Base-by-base conservation (phyloP, 1,140 invertebrate species). In the Hyposmocoma kahamanoa region DNA sequence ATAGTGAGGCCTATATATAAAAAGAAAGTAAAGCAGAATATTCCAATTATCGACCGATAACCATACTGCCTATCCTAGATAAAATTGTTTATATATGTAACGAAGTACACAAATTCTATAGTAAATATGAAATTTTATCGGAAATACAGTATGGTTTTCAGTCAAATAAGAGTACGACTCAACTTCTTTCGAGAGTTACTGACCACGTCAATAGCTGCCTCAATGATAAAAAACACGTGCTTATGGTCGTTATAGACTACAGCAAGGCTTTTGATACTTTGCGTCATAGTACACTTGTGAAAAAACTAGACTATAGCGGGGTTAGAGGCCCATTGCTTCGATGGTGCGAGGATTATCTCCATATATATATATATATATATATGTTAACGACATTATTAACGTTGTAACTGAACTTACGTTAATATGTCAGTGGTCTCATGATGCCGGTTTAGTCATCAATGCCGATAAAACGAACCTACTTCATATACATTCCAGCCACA, bases 21-120 rank as follows among this genome's bases (percentile, higher is more conserved):
- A 17, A 17, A 17, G 32, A 17, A 17, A 13, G 6, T 36, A 36
- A 17, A 6, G 10, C 8, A 17, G 32, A 36, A 15, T 36, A 17
- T 36, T n/a, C 8, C 19, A 22, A 41, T 41, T 41, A 41, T 41
- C 20, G 19, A 41, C 20, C 38, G 20, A 41, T 41, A 21, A 36
- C 32, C 1, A 36, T 36, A 17, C 15, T 36, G 11, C 32, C 32
- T 8, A 17, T 36, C 3, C 13, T 36, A 2, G 32, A 36, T 17
- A 36, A 36, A 36, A 36, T 36, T 15, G 4, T 15, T 6, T 36
- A 15, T 36, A 6, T 36, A n/a, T 8, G 32, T 36, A 17, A 36
- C 15, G 13, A 36, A 36, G 18, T 36, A 6, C 32, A 17, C 10
- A 36, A 15, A 1, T 36, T 36, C 13, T 36, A 36, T 17, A n/a